phyloP scores from a whole-genome alignment of 1,140 invertebrate genomes.

The Drosophila pallidifrons region DNA sequence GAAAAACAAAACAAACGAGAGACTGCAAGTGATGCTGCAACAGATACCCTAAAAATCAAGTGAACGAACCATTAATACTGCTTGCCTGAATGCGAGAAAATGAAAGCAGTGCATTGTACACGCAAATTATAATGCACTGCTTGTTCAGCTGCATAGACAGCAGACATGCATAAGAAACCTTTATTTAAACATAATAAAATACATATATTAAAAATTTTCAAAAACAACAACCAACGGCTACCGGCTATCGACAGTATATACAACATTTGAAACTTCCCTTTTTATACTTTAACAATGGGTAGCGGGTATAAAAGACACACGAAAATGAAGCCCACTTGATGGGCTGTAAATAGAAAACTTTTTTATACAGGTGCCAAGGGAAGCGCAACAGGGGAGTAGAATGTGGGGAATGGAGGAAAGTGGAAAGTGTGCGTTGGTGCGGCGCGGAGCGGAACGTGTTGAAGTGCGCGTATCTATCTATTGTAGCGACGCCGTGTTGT shows the following conservation, averaged over 20 bases:
- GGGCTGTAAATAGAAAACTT: slow-evolving; percentile 77
- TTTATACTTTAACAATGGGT: not conserved
- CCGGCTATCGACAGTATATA: not conserved
- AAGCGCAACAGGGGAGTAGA: not conserved
- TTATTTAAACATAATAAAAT: not conserved
- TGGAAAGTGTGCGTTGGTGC: not conserved
- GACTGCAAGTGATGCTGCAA: not conserved
- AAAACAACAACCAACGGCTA: not conserved
- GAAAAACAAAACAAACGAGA: slow-evolving; percentile 1
- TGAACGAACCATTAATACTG: not conserved
- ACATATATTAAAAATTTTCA: not conserved
- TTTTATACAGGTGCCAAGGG: slow-evolving; percentile 54
- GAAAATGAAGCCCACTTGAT: slow-evolving; percentile 71
- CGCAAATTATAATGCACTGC: not conserved
- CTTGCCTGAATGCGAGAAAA: not conserved
- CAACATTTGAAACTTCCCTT: not conserved
- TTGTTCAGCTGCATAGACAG: too few relatives aligned
- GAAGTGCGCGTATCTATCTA: slow-evolving; percentile 58
- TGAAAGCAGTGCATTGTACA: not conserved
- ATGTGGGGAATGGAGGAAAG: too few relatives aligned
- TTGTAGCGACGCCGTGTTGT: slow-evolving; percentile 57
- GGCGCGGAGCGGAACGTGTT: slow-evolving; percentile 36
- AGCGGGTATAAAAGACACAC: slow-evolving; percentile 43
- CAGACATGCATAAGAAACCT: not conserved
- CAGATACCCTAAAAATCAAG: not conserved